A percentile compares a stretch with the other conserved stretches of the same genome.
Conservation (phyloP, 2,888 invertebrate genomes). For the Nymphalis polychloros region DNA sequence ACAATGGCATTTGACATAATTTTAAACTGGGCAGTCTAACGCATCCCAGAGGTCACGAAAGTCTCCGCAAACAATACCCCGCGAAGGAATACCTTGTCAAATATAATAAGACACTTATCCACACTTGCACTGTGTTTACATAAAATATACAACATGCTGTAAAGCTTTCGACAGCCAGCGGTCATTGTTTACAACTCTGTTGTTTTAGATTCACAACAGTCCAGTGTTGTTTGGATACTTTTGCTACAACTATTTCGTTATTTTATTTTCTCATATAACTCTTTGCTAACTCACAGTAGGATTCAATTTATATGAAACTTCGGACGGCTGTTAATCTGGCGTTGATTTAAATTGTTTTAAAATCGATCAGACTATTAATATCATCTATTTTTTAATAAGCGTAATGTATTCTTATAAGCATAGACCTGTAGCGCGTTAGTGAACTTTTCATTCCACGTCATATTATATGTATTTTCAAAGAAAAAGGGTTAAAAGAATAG, state of each 20-base stretch:
- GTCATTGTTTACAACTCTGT: conserved; percentile 60
- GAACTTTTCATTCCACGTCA: conserved; percentile 77
- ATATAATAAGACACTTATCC: conserved; percentile 57
- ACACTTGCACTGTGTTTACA: conserved; percentile 51
- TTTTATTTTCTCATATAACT: conserved; percentile 46
- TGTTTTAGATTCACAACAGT: conserved; percentile 53
- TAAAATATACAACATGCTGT: conserved; percentile 63
- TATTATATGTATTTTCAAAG: conserved; percentile 17
- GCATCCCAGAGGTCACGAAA: conserved; percentile 51
- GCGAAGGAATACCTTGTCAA: conserved; percentile 52
- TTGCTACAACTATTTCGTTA: conserved; percentile 52
- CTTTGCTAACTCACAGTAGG: conserved; percentile 53
- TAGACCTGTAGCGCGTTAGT: conserved; percentile 64
- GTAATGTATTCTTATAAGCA: conserved; percentile 63
- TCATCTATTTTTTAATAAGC: conserved; percentile 66
- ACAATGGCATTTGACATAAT: conserved; percentile 64
- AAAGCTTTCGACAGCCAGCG: conserved; percentile 56
- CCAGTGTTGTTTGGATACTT: conserved; percentile 39
- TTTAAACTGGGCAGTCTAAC: conserved; percentile 43
- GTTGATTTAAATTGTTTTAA: conserved; percentile 47
- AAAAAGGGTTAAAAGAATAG: background rate
- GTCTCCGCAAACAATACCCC: conserved; percentile 55
- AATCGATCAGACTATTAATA: conserved; percentile 61
- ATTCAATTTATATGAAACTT: conserved; percentile 54
- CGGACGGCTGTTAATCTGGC: conserved; percentile 64